These are phyloP conservation scores for Periplaneta americana DNA, from an alignment of 1,140 invertebrate species.

Conservation along the genomic window DNA sequence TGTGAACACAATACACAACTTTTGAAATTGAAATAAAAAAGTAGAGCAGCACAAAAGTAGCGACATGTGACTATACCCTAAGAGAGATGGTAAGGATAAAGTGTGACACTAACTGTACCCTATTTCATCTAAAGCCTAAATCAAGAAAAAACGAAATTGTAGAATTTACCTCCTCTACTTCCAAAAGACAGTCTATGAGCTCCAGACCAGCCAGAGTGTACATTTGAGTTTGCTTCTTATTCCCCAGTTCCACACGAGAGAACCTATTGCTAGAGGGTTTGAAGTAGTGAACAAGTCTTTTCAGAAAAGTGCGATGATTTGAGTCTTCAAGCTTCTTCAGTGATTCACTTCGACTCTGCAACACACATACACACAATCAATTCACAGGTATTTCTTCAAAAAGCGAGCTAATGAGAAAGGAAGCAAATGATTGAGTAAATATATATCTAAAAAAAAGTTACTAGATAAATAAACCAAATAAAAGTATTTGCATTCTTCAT, in stretches of 20 bases:
- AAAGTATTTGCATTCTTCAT: too few species aligned
- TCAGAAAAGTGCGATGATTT: slow-evolving; percentile 70
- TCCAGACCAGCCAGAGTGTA: slow-evolving; percentile 69
- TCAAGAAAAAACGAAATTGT: too few species aligned
- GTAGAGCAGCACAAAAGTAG: background rate
- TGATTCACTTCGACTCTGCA: slow-evolving; percentile 12
- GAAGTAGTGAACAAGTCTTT: slow-evolving; percentile 77
- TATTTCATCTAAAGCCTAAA: too few species aligned
- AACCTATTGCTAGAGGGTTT: slow-evolving; percentile 84
- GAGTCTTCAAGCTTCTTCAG: slow-evolving; percentile 50
- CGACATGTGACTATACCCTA: too few species aligned
- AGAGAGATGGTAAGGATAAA: background rate
- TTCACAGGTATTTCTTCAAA: background rate
- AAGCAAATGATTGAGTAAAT: too few species aligned
- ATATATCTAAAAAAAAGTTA: too few species aligned
- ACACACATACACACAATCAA: background rate
- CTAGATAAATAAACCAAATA: too few species aligned
- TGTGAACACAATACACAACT: background rate
- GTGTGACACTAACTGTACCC: too few species aligned
- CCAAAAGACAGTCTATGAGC: slow-evolving; percentile 69
- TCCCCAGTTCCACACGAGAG: slow-evolving; percentile 60
- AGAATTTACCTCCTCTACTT: slow-evolving; percentile 43
- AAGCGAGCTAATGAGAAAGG: too few species aligned
- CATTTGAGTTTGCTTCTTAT: slow-evolving; percentile 45
- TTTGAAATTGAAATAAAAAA: background rate